Conservation (phyloP, 2,888 invertebrate genomes). For the Leptopilina drosophilae region DNA sequence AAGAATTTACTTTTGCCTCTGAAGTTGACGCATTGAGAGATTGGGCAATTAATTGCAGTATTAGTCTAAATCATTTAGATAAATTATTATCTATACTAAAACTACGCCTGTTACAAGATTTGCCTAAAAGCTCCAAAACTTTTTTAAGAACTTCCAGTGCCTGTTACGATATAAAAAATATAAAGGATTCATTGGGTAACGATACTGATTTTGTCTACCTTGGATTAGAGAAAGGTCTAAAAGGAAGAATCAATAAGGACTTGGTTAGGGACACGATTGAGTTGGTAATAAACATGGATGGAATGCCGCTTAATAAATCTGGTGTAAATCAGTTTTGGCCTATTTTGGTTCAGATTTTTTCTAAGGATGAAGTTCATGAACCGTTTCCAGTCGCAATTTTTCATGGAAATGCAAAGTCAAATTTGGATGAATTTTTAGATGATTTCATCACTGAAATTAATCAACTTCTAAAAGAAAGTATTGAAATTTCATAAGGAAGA, state of each 20-base stretch:
- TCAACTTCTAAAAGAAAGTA: conserved; percentile 44
- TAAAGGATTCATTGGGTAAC: conserved; percentile 29
- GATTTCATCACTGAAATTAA: conserved; percentile 52
- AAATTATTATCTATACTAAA: no score
- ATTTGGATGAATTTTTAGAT: conserved; percentile 46
- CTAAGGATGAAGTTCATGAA: conserved; percentile 48
- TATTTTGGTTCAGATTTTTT: conserved; percentile 51
- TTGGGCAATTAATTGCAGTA: no score
- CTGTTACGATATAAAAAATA: no score
- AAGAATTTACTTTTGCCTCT: no score
- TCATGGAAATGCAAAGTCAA: conserved; percentile 46
- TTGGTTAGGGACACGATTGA: conserved; percentile 42
- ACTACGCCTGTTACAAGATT: no score
- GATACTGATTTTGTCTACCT: conserved; percentile 49
- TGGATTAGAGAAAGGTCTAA: conserved; percentile 45
- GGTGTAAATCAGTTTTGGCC: conserved; percentile 53
- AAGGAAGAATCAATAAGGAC: conserved; percentile 28
- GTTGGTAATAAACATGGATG: conserved; percentile 51
- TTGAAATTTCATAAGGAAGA: conserved; percentile 42
- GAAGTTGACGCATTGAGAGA: no score
- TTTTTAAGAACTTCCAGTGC: no score
- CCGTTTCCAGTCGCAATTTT: conserved; percentile 54
- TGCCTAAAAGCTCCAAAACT: no score
- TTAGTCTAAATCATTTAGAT: no score
- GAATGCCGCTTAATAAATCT: conserved; percentile 50